These are phyloP conservation scores for Xestoiulus laeticollis DNA, from an alignment of 2,888 invertebrate genomes.

Conservation along the genomic window DNA sequence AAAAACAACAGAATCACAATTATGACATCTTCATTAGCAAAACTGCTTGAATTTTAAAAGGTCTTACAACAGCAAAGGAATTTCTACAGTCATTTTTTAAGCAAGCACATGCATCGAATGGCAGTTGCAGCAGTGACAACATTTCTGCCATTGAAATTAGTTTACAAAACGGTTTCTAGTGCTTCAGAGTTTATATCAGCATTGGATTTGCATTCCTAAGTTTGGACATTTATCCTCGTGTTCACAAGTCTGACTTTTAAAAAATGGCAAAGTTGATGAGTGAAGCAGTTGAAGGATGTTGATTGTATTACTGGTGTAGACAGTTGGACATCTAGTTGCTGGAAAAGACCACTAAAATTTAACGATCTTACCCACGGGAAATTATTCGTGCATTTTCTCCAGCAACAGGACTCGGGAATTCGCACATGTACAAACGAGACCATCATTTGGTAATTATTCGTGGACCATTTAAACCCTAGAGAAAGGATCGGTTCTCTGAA, in stretches of 20 bases:
- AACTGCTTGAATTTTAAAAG: too few relatives aligned
- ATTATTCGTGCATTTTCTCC: background rate
- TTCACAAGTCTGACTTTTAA: background rate
- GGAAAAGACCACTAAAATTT: slow-evolving; percentile 1
- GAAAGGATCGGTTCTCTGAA: slow-evolving; percentile 16
- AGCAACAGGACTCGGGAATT: background rate
- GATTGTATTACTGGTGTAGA: background rate
- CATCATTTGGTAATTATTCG: slow-evolving; percentile 40
- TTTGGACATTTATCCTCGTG: background rate
- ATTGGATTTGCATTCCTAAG: background rate
- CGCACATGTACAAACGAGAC: background rate
- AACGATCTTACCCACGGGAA: slow-evolving; percentile 21
- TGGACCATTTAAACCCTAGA: slow-evolving; percentile 20
- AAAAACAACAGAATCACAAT: too few relatives aligned
- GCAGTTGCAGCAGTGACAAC: too few relatives aligned
- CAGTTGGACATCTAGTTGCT: background rate
- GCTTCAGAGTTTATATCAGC: too few relatives aligned
- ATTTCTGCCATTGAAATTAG: too few relatives aligned
- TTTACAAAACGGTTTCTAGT: too few relatives aligned
- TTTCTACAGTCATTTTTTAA: too few relatives aligned
- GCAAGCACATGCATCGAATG: too few relatives aligned
- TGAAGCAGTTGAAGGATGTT: background rate
- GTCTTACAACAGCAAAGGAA: too few relatives aligned
- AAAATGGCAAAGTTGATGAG: background rate
- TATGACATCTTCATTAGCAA: too few relatives aligned